phyloP scores from a whole-genome alignment of 2,113 vertebrate species.

The Cyphomyrus discorhynchus region DNA sequence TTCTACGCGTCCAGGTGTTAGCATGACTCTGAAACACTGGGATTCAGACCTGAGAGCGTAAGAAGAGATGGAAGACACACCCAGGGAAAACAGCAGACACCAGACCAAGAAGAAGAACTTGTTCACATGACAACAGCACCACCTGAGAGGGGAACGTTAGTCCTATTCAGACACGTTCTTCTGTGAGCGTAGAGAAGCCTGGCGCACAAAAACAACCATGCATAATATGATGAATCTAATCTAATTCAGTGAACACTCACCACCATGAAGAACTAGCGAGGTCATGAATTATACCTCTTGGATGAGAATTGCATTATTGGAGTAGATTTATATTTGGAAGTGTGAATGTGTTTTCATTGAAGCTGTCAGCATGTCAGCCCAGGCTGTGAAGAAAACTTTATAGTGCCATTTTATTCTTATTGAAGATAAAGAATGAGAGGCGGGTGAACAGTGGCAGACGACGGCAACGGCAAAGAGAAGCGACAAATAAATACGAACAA shows the following conservation, averaged over 20 bases:
- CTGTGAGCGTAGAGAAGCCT: not conserved
- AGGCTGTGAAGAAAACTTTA: not conserved
- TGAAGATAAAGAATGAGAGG: not conserved
- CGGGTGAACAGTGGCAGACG: not conserved
- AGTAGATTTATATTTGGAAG: not conserved
- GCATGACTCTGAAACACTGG: not conserved
- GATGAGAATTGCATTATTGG: slow-evolving; percentile 14
- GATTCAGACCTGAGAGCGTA: not conserved
- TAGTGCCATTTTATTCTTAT: not conserved
- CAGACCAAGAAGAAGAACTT: not conserved
- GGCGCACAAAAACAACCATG: not conserved
- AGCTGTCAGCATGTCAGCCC: not conserved
- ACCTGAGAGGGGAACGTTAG: not conserved
- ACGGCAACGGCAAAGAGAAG: not conserved
- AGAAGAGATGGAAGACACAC: not conserved
- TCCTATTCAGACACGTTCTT: not conserved
- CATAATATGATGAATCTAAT: not conserved
- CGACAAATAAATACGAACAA: not conserved
- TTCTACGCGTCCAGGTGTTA: not conserved
- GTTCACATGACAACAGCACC: not conserved
- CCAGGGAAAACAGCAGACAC: not conserved
- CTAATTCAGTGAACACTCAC: not conserved
- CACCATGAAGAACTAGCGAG: not conserved
- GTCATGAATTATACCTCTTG: not conserved
- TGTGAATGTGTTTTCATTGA: not conserved